phyloP scores from a whole-genome alignment of 2,797 vertebrate genomes.

The Sparus aurata region DNA sequence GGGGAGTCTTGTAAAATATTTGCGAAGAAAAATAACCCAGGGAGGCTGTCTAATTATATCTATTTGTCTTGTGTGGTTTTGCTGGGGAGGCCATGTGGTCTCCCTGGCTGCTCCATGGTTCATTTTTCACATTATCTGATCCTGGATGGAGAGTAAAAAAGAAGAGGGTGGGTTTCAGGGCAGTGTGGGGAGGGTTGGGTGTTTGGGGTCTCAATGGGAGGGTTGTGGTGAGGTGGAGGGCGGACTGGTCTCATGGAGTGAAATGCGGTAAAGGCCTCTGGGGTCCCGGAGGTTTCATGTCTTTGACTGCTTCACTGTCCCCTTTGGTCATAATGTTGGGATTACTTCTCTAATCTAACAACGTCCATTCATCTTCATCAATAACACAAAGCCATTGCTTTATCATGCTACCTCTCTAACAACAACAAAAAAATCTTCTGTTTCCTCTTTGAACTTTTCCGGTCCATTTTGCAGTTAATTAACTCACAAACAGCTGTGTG shows the following conservation, averaged over 20 bases:
- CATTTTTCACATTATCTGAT: slow-evolving; percentile 87
- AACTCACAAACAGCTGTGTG: slow-evolving; percentile 11
- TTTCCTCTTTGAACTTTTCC: slow-evolving; percentile 11
- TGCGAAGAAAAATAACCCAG: slow-evolving; percentile 91
- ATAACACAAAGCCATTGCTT: slow-evolving; percentile 25
- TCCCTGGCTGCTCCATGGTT: slow-evolving; percentile 78
- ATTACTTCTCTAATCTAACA: slow-evolving; percentile 67
- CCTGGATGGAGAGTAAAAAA: slow-evolving; percentile 73
- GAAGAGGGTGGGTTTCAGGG: slow-evolving; percentile 63
- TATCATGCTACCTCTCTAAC: slow-evolving; percentile 13
- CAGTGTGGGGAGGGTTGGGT: slow-evolving; percentile 6
- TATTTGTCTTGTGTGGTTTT: slow-evolving; percentile 87
- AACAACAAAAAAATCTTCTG: slow-evolving; percentile 19
- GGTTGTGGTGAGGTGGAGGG: slow-evolving; percentile 57
- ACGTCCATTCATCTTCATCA: slow-evolving; percentile 62
- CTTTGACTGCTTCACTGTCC: slow-evolving; percentile 63
- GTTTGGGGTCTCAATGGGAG: slow-evolving; percentile 62
- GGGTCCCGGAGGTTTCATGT: slow-evolving; percentile 58
- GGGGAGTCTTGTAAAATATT: slow-evolving; percentile 89
- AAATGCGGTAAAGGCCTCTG: slow-evolving; percentile 60
- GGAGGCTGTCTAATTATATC: slow-evolving; percentile 86
- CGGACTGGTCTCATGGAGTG: slow-evolving; percentile 43
- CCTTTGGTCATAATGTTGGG: slow-evolving; percentile 53
- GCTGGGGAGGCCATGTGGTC: slow-evolving; percentile 81
- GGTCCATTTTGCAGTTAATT: slow-evolving; percentile 14